These are phyloP conservation scores for Microplitis mediator DNA, from an alignment of 1,140 invertebrate genomes.

Conservation along the genomic window DNA sequence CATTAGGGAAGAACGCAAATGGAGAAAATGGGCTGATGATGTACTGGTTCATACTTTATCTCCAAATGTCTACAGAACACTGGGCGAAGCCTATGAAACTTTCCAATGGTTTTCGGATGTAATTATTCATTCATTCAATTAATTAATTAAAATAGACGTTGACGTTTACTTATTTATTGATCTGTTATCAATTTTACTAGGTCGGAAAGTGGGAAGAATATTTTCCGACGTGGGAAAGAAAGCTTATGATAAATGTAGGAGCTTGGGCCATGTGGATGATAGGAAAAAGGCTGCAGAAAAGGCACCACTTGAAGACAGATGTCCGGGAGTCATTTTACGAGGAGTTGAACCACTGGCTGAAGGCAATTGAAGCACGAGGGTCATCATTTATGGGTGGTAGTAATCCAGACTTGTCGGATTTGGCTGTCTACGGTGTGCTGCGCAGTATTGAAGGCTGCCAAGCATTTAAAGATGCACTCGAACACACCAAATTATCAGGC, in stretches of 20 bases:
- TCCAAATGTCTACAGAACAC: slow-evolving; percentile 94
- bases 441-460: slow-evolving; percentile 94
- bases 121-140: slow-evolving; percentile 31
- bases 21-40: slow-evolving; percentile 93
- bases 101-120: slow-evolving; percentile 90
- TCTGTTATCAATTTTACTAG: slow-evolving; percentile 43
- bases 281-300: slow-evolving; percentile 86
- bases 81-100: slow-evolving; percentile 82
- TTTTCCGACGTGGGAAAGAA: slow-evolving; percentile 85
- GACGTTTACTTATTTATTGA: background rate
- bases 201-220: slow-evolving; percentile 90
- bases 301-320: slow-evolving; percentile 84
- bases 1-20: slow-evolving; percentile 86
- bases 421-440: slow-evolving; percentile 91
- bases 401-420: slow-evolving; percentile 89
- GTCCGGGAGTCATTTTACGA: slow-evolving; percentile 90
- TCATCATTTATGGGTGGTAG: slow-evolving; percentile 83
- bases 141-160: background rate
- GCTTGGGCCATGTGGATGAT: slow-evolving; percentile 93
- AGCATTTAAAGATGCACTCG: slow-evolving; percentile 84
- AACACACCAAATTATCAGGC: slow-evolving; percentile 73
- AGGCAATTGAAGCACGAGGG: slow-evolving; percentile 72
- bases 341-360: slow-evolving; percentile 82
- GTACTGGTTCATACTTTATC: slow-evolving; percentile 91
- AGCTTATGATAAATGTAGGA: slow-evolving; percentile 91